Evolutionary conservation across 2,888 invertebrate genomes (phyloP).

Genomic region (Lomographa bimaculata): DNA sequence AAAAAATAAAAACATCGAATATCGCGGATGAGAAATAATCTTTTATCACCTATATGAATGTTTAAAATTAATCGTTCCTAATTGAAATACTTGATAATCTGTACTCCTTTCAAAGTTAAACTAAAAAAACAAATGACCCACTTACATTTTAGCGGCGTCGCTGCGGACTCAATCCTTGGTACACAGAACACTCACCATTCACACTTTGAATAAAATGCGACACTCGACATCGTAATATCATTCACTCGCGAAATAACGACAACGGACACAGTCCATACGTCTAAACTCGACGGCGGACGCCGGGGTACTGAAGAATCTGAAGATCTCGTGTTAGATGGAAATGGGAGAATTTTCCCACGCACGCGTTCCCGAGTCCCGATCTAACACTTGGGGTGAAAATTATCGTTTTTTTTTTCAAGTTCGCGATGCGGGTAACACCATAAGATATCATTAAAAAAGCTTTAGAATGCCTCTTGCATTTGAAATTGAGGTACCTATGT

Average conservation of each 20-base stretch:
- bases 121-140: too few relatives aligned
- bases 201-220: constrained; percentile 53
- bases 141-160: constrained; percentile 52
- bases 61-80: too few relatives aligned
- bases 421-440: constrained; percentile 13
- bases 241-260: constrained; percentile 52
- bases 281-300: constrained; percentile 57
- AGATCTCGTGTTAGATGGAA: constrained; percentile 25
- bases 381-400: constrained; percentile 38
- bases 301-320: constrained; percentile 64
- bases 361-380: constrained; percentile 43
- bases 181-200: constrained; percentile 63
- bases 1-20: too few relatives aligned
- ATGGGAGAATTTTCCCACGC: constrained; percentile 45
- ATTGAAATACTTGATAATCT: too few relatives aligned
- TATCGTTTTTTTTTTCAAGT: constrained; percentile 31
- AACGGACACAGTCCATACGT: constrained; percentile 46
- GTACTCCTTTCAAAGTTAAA: too few relatives aligned
- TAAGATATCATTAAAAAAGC: constrained; percentile 21
- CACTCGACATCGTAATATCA: constrained; percentile 66
- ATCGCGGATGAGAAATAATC: too few relatives aligned
- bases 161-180: constrained; percentile 37
- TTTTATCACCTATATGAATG: too few relatives aligned
- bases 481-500: constrained; percentile 7
- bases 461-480: constrained; percentile 13